Conservation (phyloP, 2,888 invertebrate species). For the Ophion costatus region DNA sequence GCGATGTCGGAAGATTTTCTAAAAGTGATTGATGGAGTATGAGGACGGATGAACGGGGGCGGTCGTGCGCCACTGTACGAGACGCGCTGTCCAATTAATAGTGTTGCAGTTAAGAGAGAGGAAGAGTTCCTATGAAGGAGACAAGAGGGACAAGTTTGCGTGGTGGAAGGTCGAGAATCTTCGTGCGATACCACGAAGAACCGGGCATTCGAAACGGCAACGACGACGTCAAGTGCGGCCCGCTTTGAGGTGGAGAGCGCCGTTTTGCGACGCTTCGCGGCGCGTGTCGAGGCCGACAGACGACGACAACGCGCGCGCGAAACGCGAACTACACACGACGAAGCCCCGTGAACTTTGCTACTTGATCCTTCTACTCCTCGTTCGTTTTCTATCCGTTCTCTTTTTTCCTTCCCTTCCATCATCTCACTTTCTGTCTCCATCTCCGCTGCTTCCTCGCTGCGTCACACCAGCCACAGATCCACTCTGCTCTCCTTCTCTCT, state of each 20-base stretch:
- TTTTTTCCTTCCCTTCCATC: slow-evolving; percentile 26
- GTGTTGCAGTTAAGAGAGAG: slow-evolving; percentile 62
- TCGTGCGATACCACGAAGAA: slow-evolving; percentile 58
- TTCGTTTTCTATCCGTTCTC: slow-evolving; percentile 32
- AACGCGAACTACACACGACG: slow-evolving; percentile 38
- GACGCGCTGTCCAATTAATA: slow-evolving; percentile 69
- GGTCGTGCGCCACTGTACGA: slow-evolving; percentile 30
- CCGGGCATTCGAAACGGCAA: slow-evolving; percentile 25
- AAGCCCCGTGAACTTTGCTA: slow-evolving; percentile 54
- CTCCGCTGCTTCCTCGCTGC: background rate
- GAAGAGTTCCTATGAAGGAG: background rate
- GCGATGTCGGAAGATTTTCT: slow-evolving; percentile 65
- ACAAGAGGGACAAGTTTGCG: slow-evolving; percentile 40
- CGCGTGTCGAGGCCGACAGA: slow-evolving; percentile 80
- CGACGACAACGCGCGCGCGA: slow-evolving; percentile 72
- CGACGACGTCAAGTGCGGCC: slow-evolving; percentile 63
- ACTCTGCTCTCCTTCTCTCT: slow-evolving; percentile 13
- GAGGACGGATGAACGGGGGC: slow-evolving; percentile 65
- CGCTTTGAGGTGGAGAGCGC: slow-evolving; percentile 72
- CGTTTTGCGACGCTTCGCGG: slow-evolving; percentile 78
- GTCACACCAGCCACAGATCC: too few relatives aligned
- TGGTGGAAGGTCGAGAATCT: slow-evolving; percentile 21
- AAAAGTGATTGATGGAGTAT: slow-evolving; percentile 77
- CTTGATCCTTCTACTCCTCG: slow-evolving; percentile 25
- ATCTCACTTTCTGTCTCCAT: background rate